These are phyloP conservation scores for Cyrtodaria siliqua DNA, from an alignment of 2,888 invertebrate genomes.

Conservation along the genomic window DNA sequence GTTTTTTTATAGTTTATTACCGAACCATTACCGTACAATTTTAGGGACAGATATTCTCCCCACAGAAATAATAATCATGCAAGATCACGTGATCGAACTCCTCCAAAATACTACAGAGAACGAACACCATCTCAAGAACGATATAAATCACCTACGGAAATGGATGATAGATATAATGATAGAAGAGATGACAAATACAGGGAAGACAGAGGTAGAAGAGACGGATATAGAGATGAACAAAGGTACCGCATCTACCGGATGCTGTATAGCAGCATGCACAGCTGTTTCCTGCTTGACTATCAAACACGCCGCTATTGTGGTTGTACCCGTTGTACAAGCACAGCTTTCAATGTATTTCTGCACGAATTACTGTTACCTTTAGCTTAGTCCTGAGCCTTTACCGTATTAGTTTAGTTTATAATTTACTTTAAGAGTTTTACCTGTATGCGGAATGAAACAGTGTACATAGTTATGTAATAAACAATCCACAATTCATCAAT, in stretches of 20 bases:
- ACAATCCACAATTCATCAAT: too few species aligned
- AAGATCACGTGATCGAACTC: not conserved
- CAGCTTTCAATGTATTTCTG: too few species aligned
- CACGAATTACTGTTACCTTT: too few species aligned
- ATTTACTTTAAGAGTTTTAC: too few species aligned
- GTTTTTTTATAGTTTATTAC: too few species aligned
- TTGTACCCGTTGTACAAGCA: too few species aligned
- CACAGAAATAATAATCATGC: slow-evolving; percentile 7
- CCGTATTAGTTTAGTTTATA: too few species aligned
- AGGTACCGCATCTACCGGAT: slow-evolving; percentile 10
- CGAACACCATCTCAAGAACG: not conserved
- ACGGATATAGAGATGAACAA: slow-evolving; percentile 12
- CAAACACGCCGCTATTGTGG: not conserved
- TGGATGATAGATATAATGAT: not conserved
- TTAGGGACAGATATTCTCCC: slow-evolving; percentile 18
- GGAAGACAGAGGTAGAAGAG: not conserved
- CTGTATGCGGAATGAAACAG: too few species aligned
- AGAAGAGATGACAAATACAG: too few species aligned
- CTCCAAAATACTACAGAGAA: too few species aligned
- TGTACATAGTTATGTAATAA: too few species aligned
- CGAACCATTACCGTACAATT: not conserved
- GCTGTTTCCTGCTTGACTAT: not conserved
- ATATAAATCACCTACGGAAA: not conserved
- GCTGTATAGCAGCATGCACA: not conserved
- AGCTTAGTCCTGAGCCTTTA: too few species aligned